phyloP scores from a whole-genome alignment of 2,113 vertebrate genomes.

The Erythrocercus mccallii region DNA sequence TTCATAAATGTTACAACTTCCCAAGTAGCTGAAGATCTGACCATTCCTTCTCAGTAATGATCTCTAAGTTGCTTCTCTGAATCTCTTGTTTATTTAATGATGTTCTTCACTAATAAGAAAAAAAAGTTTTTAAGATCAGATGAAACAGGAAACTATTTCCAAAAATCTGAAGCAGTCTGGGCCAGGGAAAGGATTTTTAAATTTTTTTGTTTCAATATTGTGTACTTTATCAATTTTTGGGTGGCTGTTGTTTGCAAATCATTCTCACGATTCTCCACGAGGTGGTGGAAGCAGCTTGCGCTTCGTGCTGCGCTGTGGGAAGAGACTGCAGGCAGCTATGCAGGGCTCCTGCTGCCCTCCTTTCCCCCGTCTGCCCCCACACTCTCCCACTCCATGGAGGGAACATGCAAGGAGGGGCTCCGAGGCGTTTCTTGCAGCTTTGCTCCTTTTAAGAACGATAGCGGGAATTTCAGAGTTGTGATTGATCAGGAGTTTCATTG shows the following conservation, averaged over 20 bases:
- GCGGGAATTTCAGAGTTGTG: fast-evolving
- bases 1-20: background rate
- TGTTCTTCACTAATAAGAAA: background rate
- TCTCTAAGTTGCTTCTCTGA: background rate
- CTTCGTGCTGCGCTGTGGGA: fast-evolving
- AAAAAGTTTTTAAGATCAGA: background rate
- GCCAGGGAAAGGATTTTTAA: background rate
- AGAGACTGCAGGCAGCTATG: background rate
- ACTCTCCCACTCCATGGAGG: fast-evolving
- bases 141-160: background rate
- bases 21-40: background rate
- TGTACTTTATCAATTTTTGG: fast-evolving
- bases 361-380: fast-evolving
- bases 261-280: conserved; percentile 23
- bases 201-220: background rate
- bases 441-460: fast-evolving
- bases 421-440: background rate
- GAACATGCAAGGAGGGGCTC: background rate
- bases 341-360: background rate
- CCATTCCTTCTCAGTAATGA: background rate
- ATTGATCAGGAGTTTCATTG: background rate
- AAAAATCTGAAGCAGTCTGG: background rate
- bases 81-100: background rate
- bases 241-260: background rate
- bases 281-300: conserved; percentile 22